A percentile compares a stretch with the other conserved stretches of the same genome.
phyloP scores from a whole-genome alignment of 2,113 vertebrate genomes.

The Coracopsis vasa region DNA sequence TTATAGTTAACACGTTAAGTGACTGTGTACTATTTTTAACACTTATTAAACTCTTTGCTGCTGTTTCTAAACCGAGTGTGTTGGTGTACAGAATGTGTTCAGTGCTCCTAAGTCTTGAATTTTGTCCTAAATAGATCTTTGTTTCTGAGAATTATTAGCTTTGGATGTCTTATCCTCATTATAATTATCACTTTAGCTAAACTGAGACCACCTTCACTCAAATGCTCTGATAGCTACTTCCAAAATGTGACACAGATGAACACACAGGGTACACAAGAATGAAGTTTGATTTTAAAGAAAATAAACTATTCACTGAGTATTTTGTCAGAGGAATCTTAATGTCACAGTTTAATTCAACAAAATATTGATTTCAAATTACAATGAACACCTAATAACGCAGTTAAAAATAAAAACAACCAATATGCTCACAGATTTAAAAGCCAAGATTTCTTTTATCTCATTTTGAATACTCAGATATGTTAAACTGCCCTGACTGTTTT shows the following conservation, averaged over 20 bases:
- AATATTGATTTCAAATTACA: not conserved
- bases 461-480: not conserved
- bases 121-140: not conserved
- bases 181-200: not conserved
- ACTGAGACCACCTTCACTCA: not conserved
- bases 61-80: fast-evolving
- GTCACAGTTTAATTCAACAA: not conserved
- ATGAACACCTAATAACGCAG: not conserved
- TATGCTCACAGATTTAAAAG: not conserved
- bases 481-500: not conserved
- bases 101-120: not conserved
- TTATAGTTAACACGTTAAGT: not conserved
- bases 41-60: not conserved
- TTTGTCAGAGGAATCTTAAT: not conserved
- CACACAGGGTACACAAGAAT: not conserved
- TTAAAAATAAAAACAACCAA: not conserved
- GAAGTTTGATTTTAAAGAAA: not conserved
- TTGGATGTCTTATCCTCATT: not conserved
- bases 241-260: not conserved
- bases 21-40: not conserved
- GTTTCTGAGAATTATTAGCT: not conserved
- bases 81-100: not conserved
- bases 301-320: not conserved
- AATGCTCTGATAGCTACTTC: not conserved
- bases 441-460: not conserved